Percentiles rank a stretch among this genome's conserved stretches.
phyloP scores from a whole-genome alignment of 2,113 vertebrate species.

The Laterallus jamaicensis region DNA sequence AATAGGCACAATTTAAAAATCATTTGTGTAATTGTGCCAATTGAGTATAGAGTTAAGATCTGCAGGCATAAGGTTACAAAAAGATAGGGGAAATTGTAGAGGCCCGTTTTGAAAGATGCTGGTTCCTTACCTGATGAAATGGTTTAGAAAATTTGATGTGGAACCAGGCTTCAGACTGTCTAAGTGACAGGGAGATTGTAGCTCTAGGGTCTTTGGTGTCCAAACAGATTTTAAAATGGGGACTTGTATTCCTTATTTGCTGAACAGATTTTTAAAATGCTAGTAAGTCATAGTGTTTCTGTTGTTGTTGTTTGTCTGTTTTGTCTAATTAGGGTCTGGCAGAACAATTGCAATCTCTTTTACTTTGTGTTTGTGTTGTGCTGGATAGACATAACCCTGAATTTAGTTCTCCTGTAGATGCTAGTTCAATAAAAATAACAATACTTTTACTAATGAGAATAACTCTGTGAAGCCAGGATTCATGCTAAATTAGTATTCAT shows the following conservation, averaged over 20 bases:
- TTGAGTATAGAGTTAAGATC: not conserved
- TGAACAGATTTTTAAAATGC: not conserved
- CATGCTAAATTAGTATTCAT: constrained; percentile 17
- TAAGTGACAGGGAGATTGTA: not conserved
- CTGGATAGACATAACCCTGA: not conserved
- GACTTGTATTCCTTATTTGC: not conserved
- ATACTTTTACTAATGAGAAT: not conserved
- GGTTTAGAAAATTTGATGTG: not conserved
- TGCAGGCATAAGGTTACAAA: not conserved
- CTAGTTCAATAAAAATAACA: not conserved
- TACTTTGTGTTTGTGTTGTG: not conserved
- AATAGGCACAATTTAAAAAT: not conserved
- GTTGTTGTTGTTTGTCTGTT: not conserved
- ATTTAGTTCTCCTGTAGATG: not conserved
- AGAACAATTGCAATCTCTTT: constrained; percentile 1
- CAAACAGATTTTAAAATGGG: not conserved
- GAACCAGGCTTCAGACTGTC: not conserved
- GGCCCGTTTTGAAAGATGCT: not conserved
- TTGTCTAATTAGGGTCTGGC: not conserved
- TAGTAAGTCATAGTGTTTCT: not conserved
- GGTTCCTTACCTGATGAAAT: not conserved
- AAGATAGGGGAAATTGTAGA: not conserved
- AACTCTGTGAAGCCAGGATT: not conserved
- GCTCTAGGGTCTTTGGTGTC: not conserved
- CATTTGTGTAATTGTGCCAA: not conserved